Conservation (phyloP, 30 jellyfish, hydroid and myxozoan species). For the Mastigias papua region DNA sequence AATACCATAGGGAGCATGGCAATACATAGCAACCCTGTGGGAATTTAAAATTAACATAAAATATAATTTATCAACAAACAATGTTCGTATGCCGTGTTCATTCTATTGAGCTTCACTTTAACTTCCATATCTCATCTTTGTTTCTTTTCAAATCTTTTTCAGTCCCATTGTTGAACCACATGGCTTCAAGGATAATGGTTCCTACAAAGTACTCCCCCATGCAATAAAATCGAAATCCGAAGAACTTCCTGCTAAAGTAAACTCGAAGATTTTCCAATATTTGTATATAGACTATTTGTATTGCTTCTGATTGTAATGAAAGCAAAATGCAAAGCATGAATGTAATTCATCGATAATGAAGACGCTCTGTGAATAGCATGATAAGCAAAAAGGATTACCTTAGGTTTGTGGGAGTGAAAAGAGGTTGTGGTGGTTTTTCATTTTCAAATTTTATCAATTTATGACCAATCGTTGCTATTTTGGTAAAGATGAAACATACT, state of each 20-base stretch:
- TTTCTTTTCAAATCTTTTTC: slow-evolving; percentile 8
- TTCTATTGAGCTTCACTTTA: no score
- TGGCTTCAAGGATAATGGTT: slow-evolving; percentile 84
- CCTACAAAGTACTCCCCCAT: slow-evolving; percentile 91
- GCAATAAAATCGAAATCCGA: slow-evolving; percentile 61
- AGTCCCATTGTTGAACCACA: slow-evolving; percentile 90
- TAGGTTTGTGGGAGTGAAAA: background rate
- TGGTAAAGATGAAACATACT: no score
- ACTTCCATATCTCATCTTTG: no score
- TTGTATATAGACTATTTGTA: slow-evolving; percentile 6
- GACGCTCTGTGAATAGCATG: no score
- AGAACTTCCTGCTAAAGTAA: no score
- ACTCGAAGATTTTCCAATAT: background rate
- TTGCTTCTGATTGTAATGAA: background rate
- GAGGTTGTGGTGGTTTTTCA: background rate
- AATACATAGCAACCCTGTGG: no score
- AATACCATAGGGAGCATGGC: no score
- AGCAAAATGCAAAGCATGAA: background rate
- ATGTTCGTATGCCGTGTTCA: background rate
- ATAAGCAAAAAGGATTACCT: background rate
- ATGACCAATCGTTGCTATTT: no score
- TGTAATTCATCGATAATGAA: background rate
- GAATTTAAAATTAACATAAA: no score
- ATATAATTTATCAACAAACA: background rate
- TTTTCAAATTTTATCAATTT: no score